phyloP scores from a whole-genome alignment of 1,140 invertebrate species.

The Aphidius gifuensis region DNA sequence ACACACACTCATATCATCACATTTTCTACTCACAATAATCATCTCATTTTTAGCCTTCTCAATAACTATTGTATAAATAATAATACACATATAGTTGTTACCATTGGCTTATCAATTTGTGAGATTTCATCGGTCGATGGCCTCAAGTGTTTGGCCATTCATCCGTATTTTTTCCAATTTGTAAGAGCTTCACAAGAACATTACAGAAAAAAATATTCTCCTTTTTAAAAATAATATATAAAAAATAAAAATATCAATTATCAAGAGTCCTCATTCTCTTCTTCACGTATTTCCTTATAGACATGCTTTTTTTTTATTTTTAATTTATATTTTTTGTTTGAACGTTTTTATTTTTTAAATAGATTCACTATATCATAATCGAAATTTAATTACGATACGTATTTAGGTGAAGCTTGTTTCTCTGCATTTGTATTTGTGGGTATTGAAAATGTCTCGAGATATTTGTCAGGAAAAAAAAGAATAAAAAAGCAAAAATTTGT shows the following conservation, averaged over 20 bases:
- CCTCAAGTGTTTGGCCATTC: conserved; percentile 8
- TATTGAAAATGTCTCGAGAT: too few relatives aligned
- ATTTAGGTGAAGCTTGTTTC: background rate
- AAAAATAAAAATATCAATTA: conserved; percentile 1
- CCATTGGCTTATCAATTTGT: conserved; percentile 3
- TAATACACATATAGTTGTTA: background rate
- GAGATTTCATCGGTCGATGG: conserved; percentile 15
- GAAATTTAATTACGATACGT: background rate
- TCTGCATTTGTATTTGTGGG: too few relatives aligned
- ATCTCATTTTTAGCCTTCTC: background rate
- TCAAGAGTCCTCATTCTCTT: background rate
- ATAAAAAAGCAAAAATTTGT: too few relatives aligned
- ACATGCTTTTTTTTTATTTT: too few relatives aligned
- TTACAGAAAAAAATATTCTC: background rate
- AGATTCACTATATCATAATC: background rate
- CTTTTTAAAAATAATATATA: too few relatives aligned
- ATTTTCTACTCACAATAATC: too few relatives aligned
- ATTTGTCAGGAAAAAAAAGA: too few relatives aligned
- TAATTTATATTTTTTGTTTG: background rate
- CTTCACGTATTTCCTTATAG: too few relatives aligned
- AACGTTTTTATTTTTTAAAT: background rate
- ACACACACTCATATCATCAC: too few relatives aligned
- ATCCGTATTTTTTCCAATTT: conserved; percentile 13
- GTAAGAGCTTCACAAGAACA: conserved; percentile 4
- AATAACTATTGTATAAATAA: background rate